Base-by-base conservation (phyloP, 2,113 vertebrate species). In the Ochotona curzoniae region DNA sequence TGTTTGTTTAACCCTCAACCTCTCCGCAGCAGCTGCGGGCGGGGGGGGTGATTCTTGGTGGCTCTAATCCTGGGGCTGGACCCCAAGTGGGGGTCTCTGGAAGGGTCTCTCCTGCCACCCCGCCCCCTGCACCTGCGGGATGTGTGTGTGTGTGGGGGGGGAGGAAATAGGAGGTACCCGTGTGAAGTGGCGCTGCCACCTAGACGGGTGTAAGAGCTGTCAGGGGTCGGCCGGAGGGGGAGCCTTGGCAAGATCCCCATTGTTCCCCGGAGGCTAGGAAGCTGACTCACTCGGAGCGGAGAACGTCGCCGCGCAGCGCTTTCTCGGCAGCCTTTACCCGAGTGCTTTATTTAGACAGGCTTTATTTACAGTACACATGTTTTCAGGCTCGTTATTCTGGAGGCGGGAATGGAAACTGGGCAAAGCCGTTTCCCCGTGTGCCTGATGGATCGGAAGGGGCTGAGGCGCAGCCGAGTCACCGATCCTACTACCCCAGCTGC, bases 1-100 rank as follows among this genome's bases (percentile, higher is more conserved):
- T 98, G 92, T 98, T 98, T 98, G 94, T 96, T 97, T 98, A 98
- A 97, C 95, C 94, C 94, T 88, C 95, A 64, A 80, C 74, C 70
- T 90, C 63, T 70, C 25, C 13, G 9, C 93, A 66, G 96, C 95
- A 96, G 75, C 0, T 75, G 51, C 0, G 79, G 83, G 90, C 83
- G 78, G 84, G 85, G 76, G 70, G 84, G 85, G 76, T 67, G 95
- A 96, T 95, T 97, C 94, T 95, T 89, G 93, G 90, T 83, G 83
- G 87, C 21, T 10, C 67, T 78, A 66, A 91, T 92, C 89, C 94
- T 47, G 38, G 61, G 73, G 63, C 69, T 83, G 95, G 89, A 94
- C 76, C 92, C 83, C 87, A 60, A 67, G n/a, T 90, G 73, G 2
- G 6, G 60, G 60, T 80, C 17, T 3, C 47, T 38, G 20, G 17